These are phyloP conservation scores for Megamerina dolium DNA, from an alignment of 2,888 invertebrate species.

Conservation along the genomic window DNA sequence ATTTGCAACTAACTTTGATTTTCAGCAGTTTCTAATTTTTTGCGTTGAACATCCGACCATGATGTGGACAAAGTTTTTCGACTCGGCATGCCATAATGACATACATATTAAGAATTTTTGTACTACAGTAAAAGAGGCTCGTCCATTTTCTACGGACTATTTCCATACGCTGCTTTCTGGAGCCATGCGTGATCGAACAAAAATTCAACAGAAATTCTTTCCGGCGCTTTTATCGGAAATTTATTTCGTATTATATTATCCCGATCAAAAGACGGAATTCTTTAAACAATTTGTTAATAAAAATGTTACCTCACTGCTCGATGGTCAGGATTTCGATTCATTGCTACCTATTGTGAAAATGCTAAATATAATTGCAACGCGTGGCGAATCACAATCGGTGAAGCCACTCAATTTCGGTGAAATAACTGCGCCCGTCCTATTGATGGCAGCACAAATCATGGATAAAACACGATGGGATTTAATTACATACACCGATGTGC, in stretches of 20 bases:
- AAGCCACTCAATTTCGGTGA: slow-evolving; percentile 29
- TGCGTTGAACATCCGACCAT: slow-evolving; percentile 31
- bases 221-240: slow-evolving; percentile 29
- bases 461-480: slow-evolving; percentile 40
- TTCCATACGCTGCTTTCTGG: slow-evolving; percentile 23
- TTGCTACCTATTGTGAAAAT: slow-evolving; percentile 29
- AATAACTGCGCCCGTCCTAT: slow-evolving; percentile 33
- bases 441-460: slow-evolving; percentile 37
- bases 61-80: slow-evolving; percentile 33
- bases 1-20: slow-evolving; percentile 24
- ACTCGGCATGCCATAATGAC: slow-evolving; percentile 28
- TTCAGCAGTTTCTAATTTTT: slow-evolving; percentile 28
- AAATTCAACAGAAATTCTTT: slow-evolving; percentile 25
- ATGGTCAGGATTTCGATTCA: slow-evolving; percentile 21
- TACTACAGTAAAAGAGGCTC: slow-evolving; percentile 22
- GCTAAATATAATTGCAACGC: slow-evolving; percentile 28
- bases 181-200: slow-evolving; percentile 20
- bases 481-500: slow-evolving; percentile 30
- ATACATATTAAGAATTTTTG: slow-evolving; percentile 28
- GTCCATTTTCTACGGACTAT: slow-evolving; percentile 27
- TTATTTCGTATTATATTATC: slow-evolving; percentile 27
- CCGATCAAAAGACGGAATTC: slow-evolving; percentile 30
- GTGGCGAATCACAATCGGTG: slow-evolving; percentile 19
- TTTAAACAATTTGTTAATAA: slow-evolving; percentile 32
- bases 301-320: slow-evolving; percentile 29